Evolutionary conservation across 2,888 invertebrate genomes (phyloP).

Genomic region (Scaptomyza reducta): DNA sequence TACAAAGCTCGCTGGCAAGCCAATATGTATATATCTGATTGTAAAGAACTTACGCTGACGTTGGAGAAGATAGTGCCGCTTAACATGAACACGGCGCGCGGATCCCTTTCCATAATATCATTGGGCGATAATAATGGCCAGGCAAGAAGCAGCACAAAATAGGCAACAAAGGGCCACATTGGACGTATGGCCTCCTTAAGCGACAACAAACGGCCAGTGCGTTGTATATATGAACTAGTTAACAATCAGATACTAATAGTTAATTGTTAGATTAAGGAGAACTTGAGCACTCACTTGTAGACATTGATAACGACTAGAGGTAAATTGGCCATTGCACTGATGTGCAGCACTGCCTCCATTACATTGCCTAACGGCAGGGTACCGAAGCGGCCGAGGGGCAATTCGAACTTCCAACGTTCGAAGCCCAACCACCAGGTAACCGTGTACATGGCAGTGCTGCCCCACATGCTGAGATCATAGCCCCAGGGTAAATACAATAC

Average conservation of each 20-base stretch:
- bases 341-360: conserved; percentile 93
- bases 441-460: conserved; percentile 86
- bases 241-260: conserved; percentile 21
- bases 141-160: conserved; percentile 90
- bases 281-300: conserved; percentile 88
- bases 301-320: conserved; percentile 96
- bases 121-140: conserved; percentile 94
- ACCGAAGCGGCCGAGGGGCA: conserved; percentile 86
- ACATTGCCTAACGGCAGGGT: conserved; percentile 89
- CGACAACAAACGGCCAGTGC: conserved; percentile 93
- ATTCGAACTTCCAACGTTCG: conserved; percentile 92
- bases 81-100: conserved; percentile 93
- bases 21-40: not conserved
- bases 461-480: conserved; percentile 98
- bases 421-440: conserved; percentile 89
- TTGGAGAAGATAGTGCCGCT: conserved; percentile 98
- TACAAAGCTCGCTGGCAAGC: not conserved
- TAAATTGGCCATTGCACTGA: conserved; percentile 93
- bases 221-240: conserved; percentile 91
- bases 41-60: conserved; percentile 92
- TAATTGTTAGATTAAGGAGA: not conserved
- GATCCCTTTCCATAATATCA: conserved; percentile 92
- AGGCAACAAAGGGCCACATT: conserved; percentile 90
- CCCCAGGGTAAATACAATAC: conserved; percentile 98
- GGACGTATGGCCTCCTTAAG: conserved; percentile 94